A percentile compares a stretch with the other conserved stretches of the same genome.
These are phyloP conservation scores for Lepidurus couesii DNA, from an alignment of 1,140 invertebrate species.

Conservation along the genomic window DNA sequence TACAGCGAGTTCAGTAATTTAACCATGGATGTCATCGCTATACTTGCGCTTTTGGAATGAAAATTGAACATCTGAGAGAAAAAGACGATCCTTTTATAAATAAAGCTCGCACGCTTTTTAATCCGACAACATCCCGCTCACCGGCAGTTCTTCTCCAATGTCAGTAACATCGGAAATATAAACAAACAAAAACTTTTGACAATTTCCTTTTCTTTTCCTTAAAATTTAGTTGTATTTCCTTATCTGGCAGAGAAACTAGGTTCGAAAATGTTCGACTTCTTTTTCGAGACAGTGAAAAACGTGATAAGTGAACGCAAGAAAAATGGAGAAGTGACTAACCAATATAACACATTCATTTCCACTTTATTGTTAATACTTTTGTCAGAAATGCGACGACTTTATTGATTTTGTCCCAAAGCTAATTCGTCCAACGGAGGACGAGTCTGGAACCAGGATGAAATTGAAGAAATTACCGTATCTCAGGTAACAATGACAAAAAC, in stretches of 20 bases:
- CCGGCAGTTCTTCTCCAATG: not conserved
- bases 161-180: not conserved
- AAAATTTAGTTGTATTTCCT: not conserved
- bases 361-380: no score
- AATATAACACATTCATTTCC: not conserved
- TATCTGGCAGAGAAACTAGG: not conserved
- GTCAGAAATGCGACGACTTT: no score
- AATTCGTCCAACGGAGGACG: not conserved
- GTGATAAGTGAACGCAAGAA: not conserved
- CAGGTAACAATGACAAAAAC: not conserved
- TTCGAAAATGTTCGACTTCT: not conserved
- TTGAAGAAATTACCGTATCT: slow-evolving; percentile 26
- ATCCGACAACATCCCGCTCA: not conserved
- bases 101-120: not conserved
- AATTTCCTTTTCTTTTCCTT: not conserved
- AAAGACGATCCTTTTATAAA: slow-evolving; percentile 13
- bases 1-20: slow-evolving; percentile 34
- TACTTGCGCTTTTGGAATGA: slow-evolving; percentile 46
- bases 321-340: not conserved
- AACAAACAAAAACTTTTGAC: not conserved
- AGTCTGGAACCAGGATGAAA: slow-evolving; percentile 13
- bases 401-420: no score
- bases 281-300: not conserved
- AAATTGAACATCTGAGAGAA: slow-evolving; percentile 35
- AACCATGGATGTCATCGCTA: slow-evolving; percentile 49